Conservation (phyloP, 2,888 invertebrate species). For the Idaea straminata region DNA sequence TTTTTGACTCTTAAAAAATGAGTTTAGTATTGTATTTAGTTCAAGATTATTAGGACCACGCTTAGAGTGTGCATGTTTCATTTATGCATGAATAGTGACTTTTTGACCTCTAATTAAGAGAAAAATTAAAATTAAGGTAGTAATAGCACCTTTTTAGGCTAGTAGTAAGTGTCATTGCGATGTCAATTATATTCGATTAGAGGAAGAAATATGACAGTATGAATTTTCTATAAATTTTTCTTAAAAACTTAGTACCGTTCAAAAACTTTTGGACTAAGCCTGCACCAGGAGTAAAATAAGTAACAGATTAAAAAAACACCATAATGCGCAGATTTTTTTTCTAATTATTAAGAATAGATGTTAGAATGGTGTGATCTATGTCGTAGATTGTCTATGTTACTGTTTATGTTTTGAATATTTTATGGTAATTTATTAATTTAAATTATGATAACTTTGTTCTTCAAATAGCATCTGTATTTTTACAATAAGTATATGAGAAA, state of each 20-base stretch:
- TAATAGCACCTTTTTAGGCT: conserved; percentile 73
- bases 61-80: conserved; percentile 69
- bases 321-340: conserved; percentile 45
- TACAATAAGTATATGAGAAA: neutral
- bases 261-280: conserved; percentile 39
- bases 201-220: conserved; percentile 63
- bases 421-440: conserved; percentile 21
- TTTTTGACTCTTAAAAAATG: neutral
- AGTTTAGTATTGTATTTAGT: conserved; percentile 33
- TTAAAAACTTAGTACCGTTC: conserved; percentile 48
- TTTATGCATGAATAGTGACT: conserved; percentile 42
- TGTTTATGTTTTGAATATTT: conserved; percentile 44
- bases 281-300: conserved; percentile 40
- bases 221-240: conserved; percentile 71
- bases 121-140: conserved; percentile 67
- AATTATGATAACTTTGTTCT: neutral
- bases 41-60: conserved; percentile 45
- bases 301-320: conserved; percentile 41
- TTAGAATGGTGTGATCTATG: conserved; percentile 59
- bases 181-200: conserved; percentile 80
- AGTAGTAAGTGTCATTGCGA: conserved; percentile 78
- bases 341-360: conserved; percentile 56
- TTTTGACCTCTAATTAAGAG: conserved; percentile 51
- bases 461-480: neutral
- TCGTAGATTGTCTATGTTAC: conserved; percentile 51